phyloP scores from a whole-genome alignment of 2,797 vertebrate species.

The Sparidentex hasta region DNA sequence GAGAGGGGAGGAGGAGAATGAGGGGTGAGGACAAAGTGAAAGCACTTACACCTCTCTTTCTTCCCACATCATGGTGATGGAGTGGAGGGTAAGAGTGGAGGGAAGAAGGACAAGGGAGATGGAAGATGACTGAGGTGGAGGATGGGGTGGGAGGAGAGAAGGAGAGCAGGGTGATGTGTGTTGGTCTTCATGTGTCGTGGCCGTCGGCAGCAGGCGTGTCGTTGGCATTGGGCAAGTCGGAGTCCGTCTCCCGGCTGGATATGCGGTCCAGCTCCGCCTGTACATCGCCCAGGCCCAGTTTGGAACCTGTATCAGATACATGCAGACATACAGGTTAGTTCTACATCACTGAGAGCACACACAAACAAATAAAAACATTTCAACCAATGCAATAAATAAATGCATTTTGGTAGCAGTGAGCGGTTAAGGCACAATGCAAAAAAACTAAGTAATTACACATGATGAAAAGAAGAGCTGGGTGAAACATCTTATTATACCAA shows the following conservation, averaged over 20 bases:
- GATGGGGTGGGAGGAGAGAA: slow-evolving; percentile 23
- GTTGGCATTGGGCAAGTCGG: slow-evolving; percentile 88
- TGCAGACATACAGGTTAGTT: background rate
- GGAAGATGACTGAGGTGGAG: slow-evolving; percentile 50
- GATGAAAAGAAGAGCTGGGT: slow-evolving; percentile 64
- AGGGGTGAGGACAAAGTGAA: slow-evolving; percentile 47
- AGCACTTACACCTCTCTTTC: slow-evolving; percentile 43
- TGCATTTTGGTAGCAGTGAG: slow-evolving; percentile 16
- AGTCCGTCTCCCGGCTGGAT: slow-evolving; percentile 92
- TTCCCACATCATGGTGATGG: slow-evolving; percentile 54
- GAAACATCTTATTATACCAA: background rate
- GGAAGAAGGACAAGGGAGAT: slow-evolving; percentile 47
- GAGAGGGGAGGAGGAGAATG: background rate
- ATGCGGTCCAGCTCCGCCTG: slow-evolving; percentile 99
- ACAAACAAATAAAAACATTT: slow-evolving; percentile 3
- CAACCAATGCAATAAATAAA: slow-evolving; percentile 12
- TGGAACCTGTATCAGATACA: slow-evolving; percentile 88
- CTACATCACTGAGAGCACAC: background rate
- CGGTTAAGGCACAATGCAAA: slow-evolving; percentile 39
- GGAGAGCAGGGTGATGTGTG: slow-evolving; percentile 38
- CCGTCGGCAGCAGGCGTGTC: slow-evolving; percentile 76
- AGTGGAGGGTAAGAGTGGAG: slow-evolving; percentile 46
- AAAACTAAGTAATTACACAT: slow-evolving; percentile 59
- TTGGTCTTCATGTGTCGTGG: slow-evolving; percentile 94
- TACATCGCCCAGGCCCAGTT: slow-evolving; percentile 96